phyloP scores from a whole-genome alignment of 2,888 invertebrate genomes.

The Latrodectus hesperus region DNA sequence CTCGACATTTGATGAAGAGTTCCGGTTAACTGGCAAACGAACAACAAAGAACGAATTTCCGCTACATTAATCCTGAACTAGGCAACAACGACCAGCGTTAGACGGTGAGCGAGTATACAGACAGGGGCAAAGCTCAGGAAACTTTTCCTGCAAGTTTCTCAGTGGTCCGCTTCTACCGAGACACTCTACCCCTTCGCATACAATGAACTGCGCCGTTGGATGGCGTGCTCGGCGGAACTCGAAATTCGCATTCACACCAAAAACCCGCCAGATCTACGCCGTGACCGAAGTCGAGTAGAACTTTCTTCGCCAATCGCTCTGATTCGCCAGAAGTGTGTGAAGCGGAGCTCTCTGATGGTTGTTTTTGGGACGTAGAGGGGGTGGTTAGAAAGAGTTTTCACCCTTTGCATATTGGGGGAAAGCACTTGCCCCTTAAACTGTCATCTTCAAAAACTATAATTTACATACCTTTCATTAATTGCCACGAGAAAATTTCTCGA shows the following conservation, averaged over 20 bases:
- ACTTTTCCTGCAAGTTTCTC: slow-evolving; percentile 38
- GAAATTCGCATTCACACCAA: slow-evolving; percentile 43
- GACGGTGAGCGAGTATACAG: too few relatives aligned
- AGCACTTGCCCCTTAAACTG: too few relatives aligned
- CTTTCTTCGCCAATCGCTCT: slow-evolving; percentile 9
- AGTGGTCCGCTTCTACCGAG: not conserved
- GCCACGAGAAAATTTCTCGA: too few relatives aligned
- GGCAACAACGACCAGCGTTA: not conserved
- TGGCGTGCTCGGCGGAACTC: slow-evolving; percentile 55
- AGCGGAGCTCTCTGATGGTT: slow-evolving; percentile 2
- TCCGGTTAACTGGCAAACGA: not conserved
- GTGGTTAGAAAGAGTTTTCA: not conserved
- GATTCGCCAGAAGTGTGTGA: slow-evolving; percentile 9
- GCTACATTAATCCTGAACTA: not conserved
- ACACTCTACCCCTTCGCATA: slow-evolving; percentile 25
- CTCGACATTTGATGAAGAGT: too few relatives aligned
- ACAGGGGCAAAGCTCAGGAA: not conserved
- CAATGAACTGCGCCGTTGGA: slow-evolving; percentile 51
- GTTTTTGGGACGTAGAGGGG: not conserved
- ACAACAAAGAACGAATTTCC: not conserved
- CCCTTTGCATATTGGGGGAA: not conserved
- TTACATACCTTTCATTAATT: too few relatives aligned
- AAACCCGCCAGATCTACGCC: slow-evolving; percentile 25
- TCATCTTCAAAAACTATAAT: too few relatives aligned
- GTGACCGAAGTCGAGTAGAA: slow-evolving; percentile 18